phyloP scores from a whole-genome alignment of 64 coral and sea anemone species.

The Montipora efflorescens region DNA sequence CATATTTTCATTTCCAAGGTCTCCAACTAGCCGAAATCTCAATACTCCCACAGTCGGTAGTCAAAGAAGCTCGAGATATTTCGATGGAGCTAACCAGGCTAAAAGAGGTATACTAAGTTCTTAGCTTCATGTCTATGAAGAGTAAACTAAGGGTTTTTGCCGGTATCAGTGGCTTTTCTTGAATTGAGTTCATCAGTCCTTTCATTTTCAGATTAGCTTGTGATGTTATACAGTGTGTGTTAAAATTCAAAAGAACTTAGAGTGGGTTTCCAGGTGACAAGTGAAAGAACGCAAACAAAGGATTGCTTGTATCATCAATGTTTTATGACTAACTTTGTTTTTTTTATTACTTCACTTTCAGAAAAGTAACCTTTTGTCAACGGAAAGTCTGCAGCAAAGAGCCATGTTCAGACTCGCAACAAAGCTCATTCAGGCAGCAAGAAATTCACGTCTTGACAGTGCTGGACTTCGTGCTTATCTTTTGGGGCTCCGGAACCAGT shows the following conservation, averaged over 20 bases:
- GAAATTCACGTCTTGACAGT: conserved; percentile 89
- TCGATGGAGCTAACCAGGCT: conserved; percentile 49
- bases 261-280: too few species aligned
- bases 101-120: conserved; percentile 2
- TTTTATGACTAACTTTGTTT: not conserved
- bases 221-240: too few species aligned
- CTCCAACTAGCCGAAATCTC: conserved; percentile 94
- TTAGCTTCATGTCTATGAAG: not conserved
- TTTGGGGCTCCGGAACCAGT: conserved; percentile 78
- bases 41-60: conserved; percentile 73
- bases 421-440: conserved; percentile 90
- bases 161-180: too few species aligned
- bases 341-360: not conserved
- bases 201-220: too few species aligned
- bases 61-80: conserved; percentile 75
- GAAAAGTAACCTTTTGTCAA: conserved; percentile 70
- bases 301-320: not conserved
- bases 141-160: too few species aligned
- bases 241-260: too few species aligned
- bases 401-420: conserved; percentile 87
- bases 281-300: not conserved
- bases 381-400: conserved; percentile 72
- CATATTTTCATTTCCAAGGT: conserved; percentile 33
- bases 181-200: too few species aligned
- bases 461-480: conserved; percentile 83